A percentile compares a stretch with the other conserved stretches of the same genome.
Conservation (phyloP, 2,113 vertebrate species). For the Mobula hypostoma region DNA sequence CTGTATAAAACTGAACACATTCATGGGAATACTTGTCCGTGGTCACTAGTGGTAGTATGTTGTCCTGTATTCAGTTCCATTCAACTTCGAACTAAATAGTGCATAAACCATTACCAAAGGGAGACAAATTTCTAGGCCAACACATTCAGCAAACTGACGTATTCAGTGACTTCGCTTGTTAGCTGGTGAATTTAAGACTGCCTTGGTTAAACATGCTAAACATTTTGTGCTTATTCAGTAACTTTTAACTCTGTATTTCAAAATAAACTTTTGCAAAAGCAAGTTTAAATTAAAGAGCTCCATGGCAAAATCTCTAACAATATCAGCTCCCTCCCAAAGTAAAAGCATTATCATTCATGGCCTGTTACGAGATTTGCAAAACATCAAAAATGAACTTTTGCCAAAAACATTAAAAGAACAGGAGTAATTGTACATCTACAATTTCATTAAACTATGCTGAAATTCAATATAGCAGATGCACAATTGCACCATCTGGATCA, state of each 20-base stretch:
- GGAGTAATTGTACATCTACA: not conserved
- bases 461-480: not conserved
- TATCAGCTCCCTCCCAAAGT: not conserved
- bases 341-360: not conserved
- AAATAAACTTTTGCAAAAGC: not conserved
- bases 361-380: not conserved
- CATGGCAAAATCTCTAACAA: not conserved
- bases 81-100: too few relatives aligned
- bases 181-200: not conserved
- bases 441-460: not conserved
- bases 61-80: too few relatives aligned
- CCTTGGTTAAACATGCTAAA: not conserved
- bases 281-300: not conserved
- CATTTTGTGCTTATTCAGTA: not conserved
- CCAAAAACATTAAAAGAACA: not conserved
- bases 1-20: not conserved
- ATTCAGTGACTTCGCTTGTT: not conserved
- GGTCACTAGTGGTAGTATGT: not conserved
- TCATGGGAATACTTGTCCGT: too few relatives aligned
- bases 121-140: too few relatives aligned
- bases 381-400: not conserved
- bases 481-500: conserved; percentile 2
- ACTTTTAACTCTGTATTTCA: not conserved
- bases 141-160: too few relatives aligned
- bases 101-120: too few relatives aligned